phyloP scores from a whole-genome alignment of 2,113 vertebrate genomes.

The Scopus umbretta region DNA sequence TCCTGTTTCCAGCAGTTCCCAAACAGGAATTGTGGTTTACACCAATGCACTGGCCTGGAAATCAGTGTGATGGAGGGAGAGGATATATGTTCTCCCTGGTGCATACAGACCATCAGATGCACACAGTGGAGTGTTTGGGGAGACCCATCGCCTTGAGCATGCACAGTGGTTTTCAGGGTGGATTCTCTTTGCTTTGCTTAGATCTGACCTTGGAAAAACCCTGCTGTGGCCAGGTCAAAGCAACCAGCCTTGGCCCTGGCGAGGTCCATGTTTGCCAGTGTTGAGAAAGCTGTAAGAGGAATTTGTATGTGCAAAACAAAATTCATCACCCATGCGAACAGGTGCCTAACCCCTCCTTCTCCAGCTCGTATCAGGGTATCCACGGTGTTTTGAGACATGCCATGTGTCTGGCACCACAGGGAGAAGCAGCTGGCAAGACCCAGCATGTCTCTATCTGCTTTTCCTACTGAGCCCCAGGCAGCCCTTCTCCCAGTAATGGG shows the following conservation, averaged over 20 bases:
- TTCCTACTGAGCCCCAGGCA: neutral
- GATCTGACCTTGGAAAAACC: neutral
- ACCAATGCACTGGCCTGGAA: neutral
- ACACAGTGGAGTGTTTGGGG: neutral
- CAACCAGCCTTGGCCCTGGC: fast-evolving
- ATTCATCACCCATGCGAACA: fast-evolving
- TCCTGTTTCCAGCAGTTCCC: neutral
- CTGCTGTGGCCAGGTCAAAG: neutral
- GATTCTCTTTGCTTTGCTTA: neutral
- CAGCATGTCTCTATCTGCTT: neutral
- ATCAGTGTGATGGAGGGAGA: neutral
- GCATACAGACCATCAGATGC: fast-evolving
- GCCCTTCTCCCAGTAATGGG: fast-evolving
- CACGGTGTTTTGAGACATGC: neutral
- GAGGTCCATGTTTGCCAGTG: neutral
- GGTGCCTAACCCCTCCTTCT: fast-evolving
- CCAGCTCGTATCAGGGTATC: neutral
- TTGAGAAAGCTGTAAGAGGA: fast-evolving
- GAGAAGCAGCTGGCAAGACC: neutral
- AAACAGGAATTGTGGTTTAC: neutral
- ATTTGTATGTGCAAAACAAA: neutral
- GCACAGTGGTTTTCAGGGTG: fast-evolving
- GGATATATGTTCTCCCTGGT: neutral
- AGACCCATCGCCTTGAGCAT: fast-evolving
- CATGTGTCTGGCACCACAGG: neutral